phyloP scores from a whole-genome alignment of 2,888 invertebrate species.

The Rhodophaea formosa region DNA sequence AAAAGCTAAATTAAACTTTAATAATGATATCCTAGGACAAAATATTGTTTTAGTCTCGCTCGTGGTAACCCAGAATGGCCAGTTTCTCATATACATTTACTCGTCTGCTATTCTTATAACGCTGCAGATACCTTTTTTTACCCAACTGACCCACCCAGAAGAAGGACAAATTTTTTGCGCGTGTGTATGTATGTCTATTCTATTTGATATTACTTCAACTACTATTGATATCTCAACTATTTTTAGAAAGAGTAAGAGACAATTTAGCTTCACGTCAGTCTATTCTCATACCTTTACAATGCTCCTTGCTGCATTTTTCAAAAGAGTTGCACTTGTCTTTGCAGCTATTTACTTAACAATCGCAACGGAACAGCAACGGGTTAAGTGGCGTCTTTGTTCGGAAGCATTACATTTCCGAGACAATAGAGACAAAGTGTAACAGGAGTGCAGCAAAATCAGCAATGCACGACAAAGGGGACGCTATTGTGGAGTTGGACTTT shows the following conservation, averaged over 20 bases:
- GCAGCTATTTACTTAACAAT: slow-evolving; percentile 2
- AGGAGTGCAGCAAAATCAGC: slow-evolving; percentile 4
- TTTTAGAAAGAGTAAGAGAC: neutral
- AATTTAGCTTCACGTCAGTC: neutral
- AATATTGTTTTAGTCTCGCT: no score
- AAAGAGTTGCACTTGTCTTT: neutral
- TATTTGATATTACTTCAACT: no score
- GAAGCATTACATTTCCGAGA: slow-evolving; percentile 9
- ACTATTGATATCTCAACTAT: neutral
- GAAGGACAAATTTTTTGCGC: no score
- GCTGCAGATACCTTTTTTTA: no score
- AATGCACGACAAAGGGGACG: slow-evolving; percentile 2
- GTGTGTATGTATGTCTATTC: no score
- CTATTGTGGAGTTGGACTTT: neutral
- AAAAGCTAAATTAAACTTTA: no score
- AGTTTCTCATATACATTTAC: no score
- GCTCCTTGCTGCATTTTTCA: neutral
- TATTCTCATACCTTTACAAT: neutral
- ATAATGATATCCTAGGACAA: no score
- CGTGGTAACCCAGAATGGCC: no score
- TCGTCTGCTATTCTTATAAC: no score
- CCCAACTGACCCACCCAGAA: no score
- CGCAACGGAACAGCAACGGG: neutral
- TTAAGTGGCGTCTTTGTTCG: slow-evolving; percentile 12
- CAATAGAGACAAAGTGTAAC: slow-evolving; percentile 3